Evolutionary conservation across 2,888 invertebrate species (phyloP).

Genomic region (Caenorhabditis virilis): DNA sequence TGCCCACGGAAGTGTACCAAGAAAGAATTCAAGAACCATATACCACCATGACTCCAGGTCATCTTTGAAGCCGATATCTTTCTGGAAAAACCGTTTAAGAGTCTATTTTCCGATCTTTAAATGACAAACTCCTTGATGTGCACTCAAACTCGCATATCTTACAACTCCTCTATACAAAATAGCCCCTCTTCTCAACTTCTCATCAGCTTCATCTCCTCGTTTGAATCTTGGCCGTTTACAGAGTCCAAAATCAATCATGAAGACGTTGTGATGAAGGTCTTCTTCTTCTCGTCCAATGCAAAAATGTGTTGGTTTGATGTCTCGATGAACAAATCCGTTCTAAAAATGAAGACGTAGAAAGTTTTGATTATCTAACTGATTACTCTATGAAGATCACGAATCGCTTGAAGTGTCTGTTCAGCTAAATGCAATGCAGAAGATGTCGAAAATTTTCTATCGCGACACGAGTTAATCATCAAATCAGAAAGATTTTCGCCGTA

Average conservation of each 20-base stretch:
- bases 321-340: constrained; percentile 39
- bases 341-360: background rate
- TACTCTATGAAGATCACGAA: constrained; percentile 34
- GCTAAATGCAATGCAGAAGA: constrained; percentile 27
- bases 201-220: constrained; percentile 31
- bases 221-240: constrained; percentile 30
- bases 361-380: background rate
- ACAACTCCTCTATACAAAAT: constrained; percentile 35
- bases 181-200: constrained; percentile 25
- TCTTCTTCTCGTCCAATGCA: constrained; percentile 27
- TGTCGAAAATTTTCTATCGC: constrained; percentile 21
- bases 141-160: constrained; percentile 27
- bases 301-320: constrained; percentile 40
- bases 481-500: constrained; percentile 32
- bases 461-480: constrained; percentile 17
- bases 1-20: constrained; percentile 34
- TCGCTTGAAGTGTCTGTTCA: constrained; percentile 32
- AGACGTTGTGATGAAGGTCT: constrained; percentile 20
- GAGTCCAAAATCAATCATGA: constrained; percentile 34
- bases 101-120: background rate
- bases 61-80: constrained; percentile 34
- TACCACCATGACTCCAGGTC: constrained; percentile 44
- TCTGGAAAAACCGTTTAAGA: constrained; percentile 2
- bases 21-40: constrained; percentile 35
- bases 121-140: constrained; percentile 16